Evolutionary conservation across 2,797 vertebrate species (phyloP).

Genomic region (Chanos chanos): DNA sequence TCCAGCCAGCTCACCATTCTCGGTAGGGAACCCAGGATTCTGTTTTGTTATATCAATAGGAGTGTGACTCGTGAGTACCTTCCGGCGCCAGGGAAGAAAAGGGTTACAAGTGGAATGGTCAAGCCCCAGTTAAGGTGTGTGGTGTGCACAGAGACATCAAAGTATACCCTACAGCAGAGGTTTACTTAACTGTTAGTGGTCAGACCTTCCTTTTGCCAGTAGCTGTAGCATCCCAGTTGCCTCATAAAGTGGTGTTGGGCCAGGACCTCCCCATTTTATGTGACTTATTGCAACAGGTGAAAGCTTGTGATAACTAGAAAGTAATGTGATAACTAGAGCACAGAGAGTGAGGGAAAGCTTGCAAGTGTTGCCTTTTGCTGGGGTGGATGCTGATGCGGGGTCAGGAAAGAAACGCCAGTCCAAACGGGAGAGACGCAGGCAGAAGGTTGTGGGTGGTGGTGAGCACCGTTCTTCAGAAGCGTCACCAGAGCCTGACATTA

Average conservation of each 20-base stretch:
- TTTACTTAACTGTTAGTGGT: background rate
- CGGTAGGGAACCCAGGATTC: too few relatives aligned
- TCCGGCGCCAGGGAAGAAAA: too few relatives aligned
- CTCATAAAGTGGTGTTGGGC: background rate
- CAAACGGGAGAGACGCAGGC: background rate
- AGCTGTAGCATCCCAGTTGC: background rate
- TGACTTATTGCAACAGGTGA: background rate
- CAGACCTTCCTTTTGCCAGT: background rate
- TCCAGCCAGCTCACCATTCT: too few relatives aligned
- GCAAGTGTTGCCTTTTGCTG: background rate
- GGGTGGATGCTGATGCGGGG: too few relatives aligned
- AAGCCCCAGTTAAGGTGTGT: background rate
- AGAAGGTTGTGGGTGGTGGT: background rate
- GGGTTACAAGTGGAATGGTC: too few relatives aligned
- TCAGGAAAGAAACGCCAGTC: background rate
- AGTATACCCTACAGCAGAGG: background rate
- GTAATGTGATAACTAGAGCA: background rate
- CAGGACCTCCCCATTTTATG: background rate
- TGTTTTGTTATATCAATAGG: too few relatives aligned
- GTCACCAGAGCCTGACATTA: background rate
- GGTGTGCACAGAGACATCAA: background rate
- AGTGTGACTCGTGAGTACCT: too few relatives aligned
- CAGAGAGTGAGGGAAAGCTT: background rate
- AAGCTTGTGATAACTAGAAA: too few relatives aligned
- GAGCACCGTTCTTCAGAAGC: background rate